Evolutionary conservation across 2,888 invertebrate species (phyloP).

Genomic region (Craniophora ligustri): DNA sequence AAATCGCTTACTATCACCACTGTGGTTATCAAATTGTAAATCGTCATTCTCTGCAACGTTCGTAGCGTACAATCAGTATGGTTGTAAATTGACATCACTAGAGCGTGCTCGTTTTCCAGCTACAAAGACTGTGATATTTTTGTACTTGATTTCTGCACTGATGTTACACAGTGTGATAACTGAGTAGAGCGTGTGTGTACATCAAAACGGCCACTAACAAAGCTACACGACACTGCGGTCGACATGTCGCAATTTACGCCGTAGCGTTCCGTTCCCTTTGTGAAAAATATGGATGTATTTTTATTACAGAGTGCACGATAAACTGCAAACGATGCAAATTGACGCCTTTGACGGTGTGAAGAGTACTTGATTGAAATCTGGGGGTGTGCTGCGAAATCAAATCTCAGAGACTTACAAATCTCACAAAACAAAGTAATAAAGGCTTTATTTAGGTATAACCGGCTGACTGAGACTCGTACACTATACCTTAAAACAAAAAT

Average conservation of each 20-base stretch:
- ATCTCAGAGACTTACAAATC: too few relatives aligned
- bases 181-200: constrained; percentile 26
- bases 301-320: constrained; percentile 40
- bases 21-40: constrained; percentile 7
- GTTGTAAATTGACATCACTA: constrained; percentile 42
- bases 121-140: constrained; percentile 35
- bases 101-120: constrained; percentile 38
- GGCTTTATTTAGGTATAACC: too few relatives aligned
- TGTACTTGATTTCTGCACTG: constrained; percentile 20
- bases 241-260: constrained; percentile 57
- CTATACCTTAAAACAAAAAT: too few relatives aligned
- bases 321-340: constrained; percentile 51
- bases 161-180: constrained; percentile 36
- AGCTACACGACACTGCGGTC: constrained; percentile 54
- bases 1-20: not conserved
- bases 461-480: too few relatives aligned
- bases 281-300: constrained; percentile 49
- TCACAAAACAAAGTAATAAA: too few relatives aligned
- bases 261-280: constrained; percentile 33
- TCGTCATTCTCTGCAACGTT: constrained; percentile 11
- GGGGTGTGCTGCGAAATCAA: too few relatives aligned
- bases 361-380: too few relatives aligned
- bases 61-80: constrained; percentile 19
- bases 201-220: constrained; percentile 52
- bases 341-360: constrained; percentile 41